Conservation (phyloP, 92 coral and sea anemone genomes). For the Chrysogorgia sp. region DNA sequence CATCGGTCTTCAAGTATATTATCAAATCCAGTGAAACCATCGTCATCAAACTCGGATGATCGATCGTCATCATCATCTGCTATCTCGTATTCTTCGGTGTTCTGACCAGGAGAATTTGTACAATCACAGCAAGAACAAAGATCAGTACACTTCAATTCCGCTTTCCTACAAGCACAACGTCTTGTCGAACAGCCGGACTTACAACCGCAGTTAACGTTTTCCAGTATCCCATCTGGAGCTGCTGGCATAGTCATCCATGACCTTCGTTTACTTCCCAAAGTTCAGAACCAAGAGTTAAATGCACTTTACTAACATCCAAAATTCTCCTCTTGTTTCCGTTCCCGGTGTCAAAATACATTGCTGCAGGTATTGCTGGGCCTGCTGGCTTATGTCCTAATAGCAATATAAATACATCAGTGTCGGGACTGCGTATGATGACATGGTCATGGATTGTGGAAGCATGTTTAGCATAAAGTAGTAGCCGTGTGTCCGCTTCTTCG, state of each 20-base stretch:
- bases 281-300: neutral
- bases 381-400: conserved; percentile 10
- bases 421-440: conserved; percentile 15
- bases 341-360: conserved; percentile 29
- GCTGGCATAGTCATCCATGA: conserved; percentile 26
- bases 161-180: conserved; percentile 12
- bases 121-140: conserved; percentile 22
- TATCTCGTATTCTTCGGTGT: too few relatives aligned
- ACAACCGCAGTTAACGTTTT: conserved; percentile 29
- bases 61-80: too few relatives aligned
- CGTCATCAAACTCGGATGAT: too few relatives aligned
- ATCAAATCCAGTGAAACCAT: too few relatives aligned
- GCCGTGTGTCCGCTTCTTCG: conserved; percentile 39
- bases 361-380: conserved; percentile 1
- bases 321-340: conserved; percentile 2
- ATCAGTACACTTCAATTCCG: conserved; percentile 8
- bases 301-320: conserved; percentile 6
- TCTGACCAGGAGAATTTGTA: conserved; percentile 15
- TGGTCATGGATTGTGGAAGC: conserved; percentile 12
- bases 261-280: neutral
- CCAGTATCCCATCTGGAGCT: conserved; percentile 26
- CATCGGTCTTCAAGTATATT: too few relatives aligned
- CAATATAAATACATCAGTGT: conserved; percentile 14
- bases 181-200: conserved; percentile 15
- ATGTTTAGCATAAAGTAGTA: conserved; percentile 28